Evolutionary conservation across 2,113 vertebrate genomes (phyloP), one percentile per base, ranked within the genome.

Genomic region (Stigmatopora nigra): DNA sequence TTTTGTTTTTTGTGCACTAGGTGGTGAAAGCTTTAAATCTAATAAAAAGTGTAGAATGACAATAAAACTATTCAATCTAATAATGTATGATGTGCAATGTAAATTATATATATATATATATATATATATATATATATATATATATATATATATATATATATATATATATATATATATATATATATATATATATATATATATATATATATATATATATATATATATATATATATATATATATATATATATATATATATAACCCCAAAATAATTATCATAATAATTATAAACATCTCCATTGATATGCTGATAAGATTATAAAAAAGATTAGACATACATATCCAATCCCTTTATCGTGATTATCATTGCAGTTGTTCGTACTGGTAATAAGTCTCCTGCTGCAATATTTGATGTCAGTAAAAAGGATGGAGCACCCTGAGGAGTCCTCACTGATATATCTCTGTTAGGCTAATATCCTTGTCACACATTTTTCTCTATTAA

Each of bases 401-500:
- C 63, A 67, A 61, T 53, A 51, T 61, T 63, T 35, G 61, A 61
- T 58, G 51, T 63, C 31, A 73, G 61, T 51, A 71, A 62, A 80
- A 1, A 25, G 59, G 60, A 17, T 60, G 51, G 65, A 61, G 76
- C 70, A 68, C 72, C 77, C 75, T 25, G 53, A 80, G 63, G 82
- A 78, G 80, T 72, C 76, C 66, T 65, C 31, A 64, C 83, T 88
- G 85, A 87, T 85, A 78, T 67, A 80, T 84, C 86, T 87, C 79
- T 83, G 82, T 84, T 86, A 84, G 76, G 73, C 77, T 85, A 81
- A 88, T 86, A 85, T 88, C 85, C 86, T 80, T 20, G 61, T 69
- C 78, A 79, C 77, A 73, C 85, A 88, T 87, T 88, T 89, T 87
- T 89, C 84, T 88, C 86, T 80, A 88, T 90, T 88, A 90, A 86